Evolutionary conservation across 2,113 vertebrate genomes (phyloP), one percentile per base, ranked within the genome.

Genomic region (Cardinalis cardinalis): DNA sequence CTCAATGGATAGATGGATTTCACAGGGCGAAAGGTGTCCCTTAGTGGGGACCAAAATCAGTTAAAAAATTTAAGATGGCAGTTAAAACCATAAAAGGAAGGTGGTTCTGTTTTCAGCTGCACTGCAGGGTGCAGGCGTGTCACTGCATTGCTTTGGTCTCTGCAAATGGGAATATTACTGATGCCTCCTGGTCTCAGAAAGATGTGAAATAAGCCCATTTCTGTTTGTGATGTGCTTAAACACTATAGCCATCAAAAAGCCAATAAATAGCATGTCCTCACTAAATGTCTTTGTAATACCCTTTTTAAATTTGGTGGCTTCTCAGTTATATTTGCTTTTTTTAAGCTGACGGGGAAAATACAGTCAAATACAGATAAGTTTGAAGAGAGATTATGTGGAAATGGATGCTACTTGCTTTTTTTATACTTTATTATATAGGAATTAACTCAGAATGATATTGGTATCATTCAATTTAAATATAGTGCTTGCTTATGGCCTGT

Each of bases 381-480:
- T 90, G 55, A 95, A 89, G 71, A 93, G 84, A 94, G 74, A 91
- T 95, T 95, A 93, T 70, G 68, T 89, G 71, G 66, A 87, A 96
- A 94, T 89, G 56, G 87, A 77, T 89, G 71, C 74, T 73, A 63
- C 81, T 94, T 92, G 74, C 51, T 84, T 95, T 92, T 92, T 91
- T 92, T 41, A 63, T 92, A 82, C 84, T 84, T 90, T 92, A 79
- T 95, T 90, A 85, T 95, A 18, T 51, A 90, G 94, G 95, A 95
- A 94, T 95, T 93, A 95, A 95, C 80, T 82, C 68, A 41, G 66
- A 94, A 89, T 71, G 69, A 65, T 91, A 92, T 64, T 53, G 93
- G 86, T 89, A 93, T 92, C 74, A 43, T 92, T 94, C 93, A 66
- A 56, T 93, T 96, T 91, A 92, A 94, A 94, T 91, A 88, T 24